Base-by-base conservation (phyloP, 2,888 invertebrate species). In the Tortricodes alternella region DNA sequence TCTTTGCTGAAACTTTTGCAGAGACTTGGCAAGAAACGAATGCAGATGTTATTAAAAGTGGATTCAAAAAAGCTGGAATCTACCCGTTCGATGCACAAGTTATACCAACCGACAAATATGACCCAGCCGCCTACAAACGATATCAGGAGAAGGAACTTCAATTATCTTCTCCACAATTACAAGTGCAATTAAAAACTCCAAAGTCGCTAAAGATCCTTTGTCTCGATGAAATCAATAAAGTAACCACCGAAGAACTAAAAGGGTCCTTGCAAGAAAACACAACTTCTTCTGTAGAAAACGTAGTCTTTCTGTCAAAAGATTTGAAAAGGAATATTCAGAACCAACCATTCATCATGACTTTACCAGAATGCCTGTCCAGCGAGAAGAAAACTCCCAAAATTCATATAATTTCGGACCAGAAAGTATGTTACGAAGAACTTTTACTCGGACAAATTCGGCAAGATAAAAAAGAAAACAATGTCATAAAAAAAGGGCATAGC, bases 91-190 rank as follows among this genome's bases (percentile, higher is more conserved):
- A 41, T 15, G 4, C 2, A 6, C 8, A 24, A 13, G 44, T 44
- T n/a, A 44, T 32, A 18, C 59, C 53, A 7, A 44, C 23, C 15
- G 44, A 62, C 9, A 51, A 48, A 32, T 59, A 43, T 23, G 59
- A 62, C 23, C 62, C 57, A 32, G 32, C 15, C 3, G 41, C 53
- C 43, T 58, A 37, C 13, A 57, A 43, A 41, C 16, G 52, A 11
- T 52, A 37, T 27, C 29, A 41, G 34, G 21, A 19, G 18, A n/a
- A n/a, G 1, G 23, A 8, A 48, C 11, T 24, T 23, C 11, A 37
- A 23, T 9, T 11, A 35, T 23, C 18, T 38, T 19, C 19, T 9
- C 18, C 38, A 38, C 38, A 23, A 13, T 23, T 23, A 39, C 23
- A 23, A 39, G 11, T 23, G 7, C 21, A 39, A n/a, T 7, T n/a